Evolutionary conservation across 2,797 vertebrate genomes (phyloP), one percentile per base, ranked within the genome.

Genomic region (Acanthiza pusilla): DNA sequence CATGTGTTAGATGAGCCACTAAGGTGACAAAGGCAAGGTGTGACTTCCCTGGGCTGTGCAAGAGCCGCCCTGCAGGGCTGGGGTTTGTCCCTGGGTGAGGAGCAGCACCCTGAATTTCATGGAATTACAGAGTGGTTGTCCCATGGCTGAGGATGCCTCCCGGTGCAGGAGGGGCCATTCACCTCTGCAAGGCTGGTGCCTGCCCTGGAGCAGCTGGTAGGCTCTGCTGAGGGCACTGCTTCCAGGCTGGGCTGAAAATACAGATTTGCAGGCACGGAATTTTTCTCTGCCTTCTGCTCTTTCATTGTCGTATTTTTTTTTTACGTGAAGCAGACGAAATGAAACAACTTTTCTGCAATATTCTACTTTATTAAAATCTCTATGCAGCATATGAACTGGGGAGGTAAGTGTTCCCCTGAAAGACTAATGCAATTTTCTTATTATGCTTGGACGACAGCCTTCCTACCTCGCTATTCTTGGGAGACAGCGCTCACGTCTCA

Each of bases 311-410:
- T 50, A 11, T 38, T 38, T 38, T 82, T 87, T 67, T 85, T 85
- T 85, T 92, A 94, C 61, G 1, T 80, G 66, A 76, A 92, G 48
- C 76, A 96, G 91, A 92, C 91, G 84, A 93, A 93, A 92, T 84
- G 83, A 91, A 95, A 86, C 89, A 86, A 90, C 60, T 94, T 96
- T 86, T 90, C 53, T 55, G 32, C 85, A 93, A 61, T 96, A 93
- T 95, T 94, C 94, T 86, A 11, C 82, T 88, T 94, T 96, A 96
- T 95, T 96, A 94, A 94, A 94, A 94, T 94, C 74, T 95, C 74
- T 51, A 0, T 2, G 5, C 83, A 90, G 67, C 16, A 1, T 85
- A 73, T 60, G 74, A 94, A 88, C 84, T 79, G 74, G 67, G 88
- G 91, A 95, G 85, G 83, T 84, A 94, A 96, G 83, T 91, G 84